Percentiles rank a stretch among this genome's conserved stretches.
phyloP scores from a whole-genome alignment of 2,113 vertebrate genomes.

The Xenus cinereus region DNA sequence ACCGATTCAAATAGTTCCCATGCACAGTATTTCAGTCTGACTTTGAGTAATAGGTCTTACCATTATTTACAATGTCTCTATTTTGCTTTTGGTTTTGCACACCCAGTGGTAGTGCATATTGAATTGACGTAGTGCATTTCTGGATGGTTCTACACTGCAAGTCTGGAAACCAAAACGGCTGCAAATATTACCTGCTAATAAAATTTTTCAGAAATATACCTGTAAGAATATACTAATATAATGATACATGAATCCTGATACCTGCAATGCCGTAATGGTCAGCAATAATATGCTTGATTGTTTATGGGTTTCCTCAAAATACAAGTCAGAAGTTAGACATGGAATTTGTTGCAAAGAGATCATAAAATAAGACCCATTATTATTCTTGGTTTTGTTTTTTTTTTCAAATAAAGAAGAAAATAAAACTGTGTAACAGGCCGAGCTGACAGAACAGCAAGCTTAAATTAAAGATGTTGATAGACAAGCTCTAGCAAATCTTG shows the following conservation, averaged over 20 bases:
- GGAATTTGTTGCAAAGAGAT: neutral
- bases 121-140: neutral
- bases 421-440: neutral
- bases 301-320: neutral
- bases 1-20: neutral
- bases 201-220: neutral
- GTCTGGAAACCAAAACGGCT: neutral
- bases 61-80: neutral
- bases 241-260: neutral
- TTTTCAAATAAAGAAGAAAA: neutral
- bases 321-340: neutral
- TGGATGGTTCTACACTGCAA: neutral
- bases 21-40: neutral
- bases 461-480: slow-evolving; percentile 8
- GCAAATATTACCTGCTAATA: neutral
- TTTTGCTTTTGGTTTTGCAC: neutral
- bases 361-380: neutral
- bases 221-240: neutral
- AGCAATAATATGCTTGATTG: neutral
- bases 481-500: slow-evolving; percentile 51
- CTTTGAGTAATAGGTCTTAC: neutral
- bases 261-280: neutral
- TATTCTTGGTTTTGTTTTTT: neutral
- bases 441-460: neutral
- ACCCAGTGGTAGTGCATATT: neutral